Evolutionary conservation across 2,888 invertebrate genomes (phyloP).

Genomic region (Ametastegia equiseti): DNA sequence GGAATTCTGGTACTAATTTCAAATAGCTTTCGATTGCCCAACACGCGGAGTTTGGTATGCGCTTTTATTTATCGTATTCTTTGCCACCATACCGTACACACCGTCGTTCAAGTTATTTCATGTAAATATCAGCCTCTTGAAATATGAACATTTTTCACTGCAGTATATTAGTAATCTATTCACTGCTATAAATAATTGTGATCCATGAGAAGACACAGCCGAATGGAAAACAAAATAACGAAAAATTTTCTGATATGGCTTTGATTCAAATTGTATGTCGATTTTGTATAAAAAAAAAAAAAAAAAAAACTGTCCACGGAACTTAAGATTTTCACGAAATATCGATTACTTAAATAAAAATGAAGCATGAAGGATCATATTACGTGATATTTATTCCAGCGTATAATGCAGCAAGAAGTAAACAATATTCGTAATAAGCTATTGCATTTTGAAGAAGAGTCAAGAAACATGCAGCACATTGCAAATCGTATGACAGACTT

Average conservation of each 20-base stretch:
- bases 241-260: too few species aligned
- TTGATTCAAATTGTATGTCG: too few species aligned
- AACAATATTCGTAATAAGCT: conserved; percentile 69
- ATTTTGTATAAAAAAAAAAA: too few species aligned
- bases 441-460: conserved; percentile 68
- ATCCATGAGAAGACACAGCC: too few species aligned
- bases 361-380: neutral
- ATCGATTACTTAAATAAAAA: too few species aligned
- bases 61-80: conserved; percentile 11
- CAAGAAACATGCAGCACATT: conserved; percentile 69
- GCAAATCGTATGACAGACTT: conserved; percentile 68
- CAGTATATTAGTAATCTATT: too few species aligned
- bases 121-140: neutral
- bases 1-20: conserved; percentile 36
- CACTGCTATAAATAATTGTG: too few species aligned
- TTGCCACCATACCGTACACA: neutral
- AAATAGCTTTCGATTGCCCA: conserved; percentile 12
- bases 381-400: conserved; percentile 58
- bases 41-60: neutral
- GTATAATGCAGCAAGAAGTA: conserved; percentile 69
- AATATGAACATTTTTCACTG: neutral
- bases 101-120: neutral
- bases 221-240: too few species aligned
- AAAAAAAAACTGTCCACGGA: too few species aligned
- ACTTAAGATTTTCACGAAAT: too few species aligned